Conservation (phyloP, 2,888 invertebrate genomes). For the Thelaira solivaga region DNA sequence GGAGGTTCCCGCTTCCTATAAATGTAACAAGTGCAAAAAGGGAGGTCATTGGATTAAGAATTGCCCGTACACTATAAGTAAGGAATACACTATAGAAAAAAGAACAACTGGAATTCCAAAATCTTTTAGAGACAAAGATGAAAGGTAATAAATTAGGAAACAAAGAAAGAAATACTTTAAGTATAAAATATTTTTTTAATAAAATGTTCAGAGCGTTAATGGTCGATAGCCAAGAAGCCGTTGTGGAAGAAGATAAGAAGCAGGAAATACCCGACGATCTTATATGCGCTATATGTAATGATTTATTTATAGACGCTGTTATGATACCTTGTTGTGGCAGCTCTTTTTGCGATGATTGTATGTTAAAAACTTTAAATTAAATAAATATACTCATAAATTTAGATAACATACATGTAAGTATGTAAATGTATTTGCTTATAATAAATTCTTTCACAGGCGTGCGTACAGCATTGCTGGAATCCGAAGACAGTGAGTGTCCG, state of each 20-base stretch:
- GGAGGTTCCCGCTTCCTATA: conserved; percentile 92
- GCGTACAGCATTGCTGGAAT: conserved; percentile 90
- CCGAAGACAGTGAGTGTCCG: conserved; percentile 96
- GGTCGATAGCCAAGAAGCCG: conserved; percentile 64
- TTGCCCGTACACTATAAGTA: conserved; percentile 83
- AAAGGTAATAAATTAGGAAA: conserved; percentile 79
- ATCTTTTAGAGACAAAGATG: conserved; percentile 93
- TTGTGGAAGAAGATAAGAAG: conserved; percentile 74
- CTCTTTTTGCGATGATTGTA: conserved; percentile 99
- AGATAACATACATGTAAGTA: too few relatives aligned
- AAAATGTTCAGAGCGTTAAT: conserved; percentile 61
- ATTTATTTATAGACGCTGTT: conserved; percentile 95
- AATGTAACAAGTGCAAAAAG: conserved; percentile 96
- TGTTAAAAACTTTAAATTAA: conserved; percentile 73
- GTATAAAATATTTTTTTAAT: not conserved
- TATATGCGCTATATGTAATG: conserved; percentile 93
- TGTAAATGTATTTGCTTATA: not conserved
- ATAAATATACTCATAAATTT: not conserved
- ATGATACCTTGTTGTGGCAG: conserved; percentile 99
- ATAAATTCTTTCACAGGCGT: conserved; percentile 81
- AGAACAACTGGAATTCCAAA: conserved; percentile 98
- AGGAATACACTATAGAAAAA: conserved; percentile 86
- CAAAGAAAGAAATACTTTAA: not conserved
- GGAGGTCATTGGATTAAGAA: conserved; percentile 98
- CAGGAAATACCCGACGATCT: conserved; percentile 93